Percentiles rank a stretch among this genome's conserved stretches.
These are phyloP conservation scores for Triplophysa yarkandensis DNA, from an alignment of 2,797 vertebrate genomes.

Conservation along the genomic window DNA sequence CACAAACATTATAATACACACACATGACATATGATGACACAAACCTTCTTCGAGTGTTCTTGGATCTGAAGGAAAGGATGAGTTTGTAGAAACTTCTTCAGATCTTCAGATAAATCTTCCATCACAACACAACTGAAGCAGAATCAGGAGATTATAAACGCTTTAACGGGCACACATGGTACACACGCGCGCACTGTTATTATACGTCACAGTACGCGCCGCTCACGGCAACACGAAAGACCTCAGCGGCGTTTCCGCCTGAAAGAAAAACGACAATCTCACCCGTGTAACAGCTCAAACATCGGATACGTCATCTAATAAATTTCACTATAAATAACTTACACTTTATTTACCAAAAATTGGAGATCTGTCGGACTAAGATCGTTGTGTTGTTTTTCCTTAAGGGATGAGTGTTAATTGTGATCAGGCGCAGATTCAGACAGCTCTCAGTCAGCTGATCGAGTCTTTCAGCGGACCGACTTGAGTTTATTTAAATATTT, in stretches of 20 bases:
- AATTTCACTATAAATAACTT: too few species aligned
- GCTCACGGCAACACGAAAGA: not conserved
- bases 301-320: not conserved
- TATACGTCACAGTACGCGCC: constrained; percentile 24
- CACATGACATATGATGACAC: not conserved
- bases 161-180: not conserved
- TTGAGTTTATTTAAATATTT: not conserved
- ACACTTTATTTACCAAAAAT: too few species aligned
- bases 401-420: not conserved
- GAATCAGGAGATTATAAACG: not conserved
- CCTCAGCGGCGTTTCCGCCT: too few species aligned
- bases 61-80: constrained; percentile 73
- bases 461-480: not conserved
- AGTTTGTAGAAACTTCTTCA: constrained; percentile 67
- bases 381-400: too few species aligned
- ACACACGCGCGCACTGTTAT: not conserved
- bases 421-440: constrained; percentile 8
- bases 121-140: constrained; percentile 53
- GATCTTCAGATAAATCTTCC: constrained; percentile 72
- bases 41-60: constrained; percentile 70
- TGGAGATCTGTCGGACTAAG: too few species aligned
- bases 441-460: constrained; percentile 50
- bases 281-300: not conserved
- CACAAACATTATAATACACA: not conserved
- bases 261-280: not conserved